Percentiles rank a stretch among this genome's conserved stretches.
Evolutionary conservation across 2,888 invertebrate genomes (phyloP).

Genomic region (Nephrocerus scutellatus): DNA sequence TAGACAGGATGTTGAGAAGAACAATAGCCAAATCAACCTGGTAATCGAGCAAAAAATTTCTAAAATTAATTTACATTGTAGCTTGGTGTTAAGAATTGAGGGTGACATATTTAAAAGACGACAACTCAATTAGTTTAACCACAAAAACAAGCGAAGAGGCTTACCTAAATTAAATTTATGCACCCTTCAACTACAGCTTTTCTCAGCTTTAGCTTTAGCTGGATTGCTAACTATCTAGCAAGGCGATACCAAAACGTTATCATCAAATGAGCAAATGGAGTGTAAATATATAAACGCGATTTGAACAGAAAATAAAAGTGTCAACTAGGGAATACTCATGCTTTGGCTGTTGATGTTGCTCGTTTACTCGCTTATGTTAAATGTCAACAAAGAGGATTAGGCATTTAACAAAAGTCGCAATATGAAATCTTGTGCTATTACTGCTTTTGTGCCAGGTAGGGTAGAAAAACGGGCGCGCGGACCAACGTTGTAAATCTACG

Average conservation of each 20-base stretch:
- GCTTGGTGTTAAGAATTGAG: conserved; percentile 15
- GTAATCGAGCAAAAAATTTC: conserved; percentile 21
- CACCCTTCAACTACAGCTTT: conserved; percentile 35
- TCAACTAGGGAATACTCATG: conserved; percentile 22
- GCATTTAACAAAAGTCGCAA: conserved; percentile 20
- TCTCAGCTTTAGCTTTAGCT: not conserved
- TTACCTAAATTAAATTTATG: conserved; percentile 47
- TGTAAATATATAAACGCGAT: conserved; percentile 48
- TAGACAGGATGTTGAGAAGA: too few relatives aligned
- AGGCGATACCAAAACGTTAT: conserved; percentile 27
- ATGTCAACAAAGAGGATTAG: conserved; percentile 28
- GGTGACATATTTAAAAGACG: conserved; percentile 40
- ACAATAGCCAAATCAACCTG: conserved; percentile 24
- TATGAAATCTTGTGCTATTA: too few relatives aligned
- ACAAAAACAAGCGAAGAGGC: conserved; percentile 40
- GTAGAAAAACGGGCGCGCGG: too few relatives aligned
- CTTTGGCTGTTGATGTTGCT: conserved; percentile 6
- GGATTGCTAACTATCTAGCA: not conserved
- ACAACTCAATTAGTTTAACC: conserved; percentile 49
- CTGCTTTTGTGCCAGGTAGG: too few relatives aligned
- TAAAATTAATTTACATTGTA: conserved; percentile 17
- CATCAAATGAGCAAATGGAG: conserved; percentile 49
- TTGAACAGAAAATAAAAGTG: conserved; percentile 42
- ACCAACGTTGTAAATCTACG: too few relatives aligned
- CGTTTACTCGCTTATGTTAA: conserved; percentile 25